Base-by-base conservation (phyloP, 1,140 invertebrate genomes). In the Drosophila quadrilineata region DNA sequence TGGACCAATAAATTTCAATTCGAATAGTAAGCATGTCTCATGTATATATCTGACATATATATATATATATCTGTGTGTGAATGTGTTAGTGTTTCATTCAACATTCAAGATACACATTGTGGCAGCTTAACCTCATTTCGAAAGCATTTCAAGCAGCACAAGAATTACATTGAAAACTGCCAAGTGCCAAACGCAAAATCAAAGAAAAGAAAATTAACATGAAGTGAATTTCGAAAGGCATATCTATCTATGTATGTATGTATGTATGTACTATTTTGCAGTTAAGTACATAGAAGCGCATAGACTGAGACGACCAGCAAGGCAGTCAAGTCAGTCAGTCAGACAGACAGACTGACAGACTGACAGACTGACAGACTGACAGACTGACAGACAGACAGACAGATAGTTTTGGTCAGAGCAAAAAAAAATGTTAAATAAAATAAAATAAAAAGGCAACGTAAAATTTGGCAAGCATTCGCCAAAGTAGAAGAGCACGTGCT, bases 201-300 rank as follows among this genome's bases (percentile, higher is more conserved):
- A 85, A 85, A 84, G 79, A 66, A 72, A 82, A 74, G 72, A 72
- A 84, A 82, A 82, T 84, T 77, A 84, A 85, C 77, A 85, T 84
- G 79, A 85, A 70, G 74, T 66, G 77, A 73, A 71, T 84, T 77
- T 77, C 79, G 64, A 70, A 77, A 60, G 57, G 71, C 40, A 41
- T 10, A 33, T n/a, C n/a, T n/a, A n/a, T n/a, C n/a, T n/a, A n/a
- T n/a, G n/a, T n/a, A n/a, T n/a, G n/a, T n/a, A n/a, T n/a, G n/a
- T n/a, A n/a, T n/a, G n/a, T n/a, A n/a, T n/a, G n/a, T n/a, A n/a
- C n/a, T n/a, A n/a, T 29, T 53, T 29, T 59, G 56, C 63, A 60
- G 43, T 33, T 65, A 65, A 65, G 62, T 65, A 65, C 62, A 65
- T 26, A 58, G 62, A 58, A 65, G 43, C 33, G 4, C 24, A 22